These are phyloP conservation scores for Falco concolor DNA, from an alignment of 2,797 vertebrate genomes.

Conservation along the genomic window DNA sequence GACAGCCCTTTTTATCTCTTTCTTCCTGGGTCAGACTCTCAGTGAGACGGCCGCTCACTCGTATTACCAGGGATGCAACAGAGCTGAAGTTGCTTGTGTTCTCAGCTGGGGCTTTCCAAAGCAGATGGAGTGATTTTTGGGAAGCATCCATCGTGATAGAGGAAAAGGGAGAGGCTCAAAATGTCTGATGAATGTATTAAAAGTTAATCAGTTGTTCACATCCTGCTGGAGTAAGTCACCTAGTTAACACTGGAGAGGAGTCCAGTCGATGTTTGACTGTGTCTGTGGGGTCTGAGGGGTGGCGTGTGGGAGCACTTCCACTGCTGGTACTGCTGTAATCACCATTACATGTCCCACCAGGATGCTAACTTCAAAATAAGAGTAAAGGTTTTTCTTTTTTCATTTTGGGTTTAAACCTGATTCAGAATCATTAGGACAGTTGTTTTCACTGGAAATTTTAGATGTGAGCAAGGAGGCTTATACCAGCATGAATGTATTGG, in stretches of 20 bases:
- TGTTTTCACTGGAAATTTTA: background rate
- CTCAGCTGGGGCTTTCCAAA: background rate
- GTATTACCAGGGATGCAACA: background rate
- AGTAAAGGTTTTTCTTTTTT: background rate
- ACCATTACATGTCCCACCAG: background rate
- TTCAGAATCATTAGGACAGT: background rate
- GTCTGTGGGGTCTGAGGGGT: background rate
- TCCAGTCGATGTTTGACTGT: background rate
- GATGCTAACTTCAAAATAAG: background rate
- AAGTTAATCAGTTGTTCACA: background rate
- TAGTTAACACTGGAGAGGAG: background rate
- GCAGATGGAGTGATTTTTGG: background rate
- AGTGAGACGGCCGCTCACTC: background rate
- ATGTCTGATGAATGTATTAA: background rate
- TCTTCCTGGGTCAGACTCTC: slow-evolving; percentile 10
- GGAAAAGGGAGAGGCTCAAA: background rate
- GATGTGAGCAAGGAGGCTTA: background rate
- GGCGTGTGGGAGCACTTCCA: background rate
- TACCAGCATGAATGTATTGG: background rate
- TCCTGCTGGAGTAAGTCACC: background rate
- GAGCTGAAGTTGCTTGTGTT: background rate
- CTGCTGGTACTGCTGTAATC: background rate
- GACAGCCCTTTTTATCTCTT: slow-evolving; percentile 21
- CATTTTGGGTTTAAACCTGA: background rate
- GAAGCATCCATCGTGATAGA: background rate